phyloP scores from a whole-genome alignment of 2,888 invertebrate genomes.

The Quadroppia sp. region DNA sequence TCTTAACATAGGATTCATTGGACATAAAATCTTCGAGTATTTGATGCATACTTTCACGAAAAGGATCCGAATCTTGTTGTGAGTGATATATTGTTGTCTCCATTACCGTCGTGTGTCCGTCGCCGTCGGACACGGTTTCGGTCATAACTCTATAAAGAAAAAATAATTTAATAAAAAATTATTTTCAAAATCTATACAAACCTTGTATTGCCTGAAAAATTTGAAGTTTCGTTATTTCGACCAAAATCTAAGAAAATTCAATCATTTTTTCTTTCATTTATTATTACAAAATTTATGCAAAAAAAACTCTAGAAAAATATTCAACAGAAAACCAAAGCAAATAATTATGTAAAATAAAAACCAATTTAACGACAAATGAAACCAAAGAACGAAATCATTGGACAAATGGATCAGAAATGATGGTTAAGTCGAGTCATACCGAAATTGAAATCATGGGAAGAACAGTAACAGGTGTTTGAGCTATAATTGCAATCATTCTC shows the following conservation, averaged over 20 bases:
- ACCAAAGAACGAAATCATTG: neutral
- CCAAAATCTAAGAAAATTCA: constrained; percentile 1
- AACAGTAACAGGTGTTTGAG: constrained; percentile 32
- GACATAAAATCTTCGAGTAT: constrained; percentile 15
- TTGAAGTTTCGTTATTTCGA: neutral
- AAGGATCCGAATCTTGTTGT: neutral
- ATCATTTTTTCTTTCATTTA: neutral
- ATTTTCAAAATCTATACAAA: neutral
- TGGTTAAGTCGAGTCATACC: constrained; percentile 22
- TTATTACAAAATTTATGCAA: constrained; percentile 1
- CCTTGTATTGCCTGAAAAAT: constrained; percentile 22
- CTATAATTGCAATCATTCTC: constrained; percentile 28
- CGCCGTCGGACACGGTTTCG: constrained; percentile 37
- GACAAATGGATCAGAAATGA: neutral
- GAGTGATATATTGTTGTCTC: constrained; percentile 36
- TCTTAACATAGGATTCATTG: neutral
- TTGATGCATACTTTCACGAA: constrained; percentile 32
- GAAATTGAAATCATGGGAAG: constrained; percentile 28
- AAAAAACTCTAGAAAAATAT: neutral
- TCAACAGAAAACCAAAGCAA: neutral
- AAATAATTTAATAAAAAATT: neutral
- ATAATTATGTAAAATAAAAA: neutral
- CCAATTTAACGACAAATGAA: neutral
- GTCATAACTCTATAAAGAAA: constrained; percentile 33
- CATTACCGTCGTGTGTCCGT: constrained; percentile 40